phyloP scores from a whole-genome alignment of 2,797 vertebrate genomes.

The Helicolenus hilgendorfi region DNA sequence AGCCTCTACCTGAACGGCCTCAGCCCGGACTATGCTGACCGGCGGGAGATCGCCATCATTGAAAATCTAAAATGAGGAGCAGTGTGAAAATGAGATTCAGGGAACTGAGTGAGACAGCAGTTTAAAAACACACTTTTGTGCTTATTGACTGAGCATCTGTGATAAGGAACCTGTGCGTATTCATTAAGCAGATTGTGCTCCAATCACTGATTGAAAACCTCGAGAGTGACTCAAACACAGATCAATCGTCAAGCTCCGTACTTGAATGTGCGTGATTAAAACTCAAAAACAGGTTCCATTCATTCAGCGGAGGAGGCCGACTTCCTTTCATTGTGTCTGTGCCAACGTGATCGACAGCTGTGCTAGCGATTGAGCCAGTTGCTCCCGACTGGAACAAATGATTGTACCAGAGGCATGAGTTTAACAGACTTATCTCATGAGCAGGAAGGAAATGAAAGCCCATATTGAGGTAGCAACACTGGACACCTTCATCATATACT shows the following conservation, averaged over 20 bases:
- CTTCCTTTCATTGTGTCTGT: constrained; percentile 1
- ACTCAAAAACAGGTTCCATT: constrained; percentile 7
- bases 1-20: constrained; percentile 98
- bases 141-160: constrained; percentile 20
- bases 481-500: not conserved
- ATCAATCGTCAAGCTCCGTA: constrained; percentile 1
- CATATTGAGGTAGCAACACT: constrained; percentile 34
- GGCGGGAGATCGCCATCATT: constrained; percentile 93
- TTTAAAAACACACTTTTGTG: constrained; percentile 21
- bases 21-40: constrained; percentile 94
- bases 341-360: constrained; percentile 42
- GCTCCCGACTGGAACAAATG: constrained; percentile 7
- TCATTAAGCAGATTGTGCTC: constrained; percentile 27
- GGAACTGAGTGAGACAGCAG: not conserved
- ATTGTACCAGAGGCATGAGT: constrained; percentile 28
- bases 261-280: not conserved
- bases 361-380: constrained; percentile 19
- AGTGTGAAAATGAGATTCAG: not conserved
- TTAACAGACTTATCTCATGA: not conserved
- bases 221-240: constrained; percentile 14
- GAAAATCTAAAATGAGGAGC: constrained; percentile 93
- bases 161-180: constrained; percentile 1
- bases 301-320: not conserved
- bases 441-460: constrained; percentile 41
- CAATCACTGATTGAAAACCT: constrained; percentile 8